Conservation (phyloP, 2,888 invertebrate genomes). For the Saturnia pavonia region DNA sequence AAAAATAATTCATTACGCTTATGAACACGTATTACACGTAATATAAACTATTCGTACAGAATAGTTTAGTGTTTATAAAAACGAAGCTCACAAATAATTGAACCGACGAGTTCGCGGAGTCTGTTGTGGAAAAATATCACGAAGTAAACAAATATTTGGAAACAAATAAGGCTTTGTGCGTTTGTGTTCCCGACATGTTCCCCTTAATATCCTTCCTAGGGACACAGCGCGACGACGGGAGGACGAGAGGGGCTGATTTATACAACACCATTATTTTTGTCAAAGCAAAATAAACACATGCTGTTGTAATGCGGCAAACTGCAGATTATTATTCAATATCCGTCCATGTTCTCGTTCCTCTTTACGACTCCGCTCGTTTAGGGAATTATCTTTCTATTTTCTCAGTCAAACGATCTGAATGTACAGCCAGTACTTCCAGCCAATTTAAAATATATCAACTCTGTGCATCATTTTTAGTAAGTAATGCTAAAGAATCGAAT, state of each 20-base stretch:
- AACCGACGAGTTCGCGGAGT: not conserved
- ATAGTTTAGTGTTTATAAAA: not conserved
- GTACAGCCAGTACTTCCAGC: not conserved
- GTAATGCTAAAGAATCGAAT: not conserved
- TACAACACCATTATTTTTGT: constrained; percentile 52
- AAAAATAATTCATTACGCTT: no score
- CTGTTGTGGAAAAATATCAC: constrained; percentile 18
- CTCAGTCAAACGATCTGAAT: constrained; percentile 10
- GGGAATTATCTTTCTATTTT: constrained; percentile 14
- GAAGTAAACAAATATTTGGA: constrained; percentile 59
- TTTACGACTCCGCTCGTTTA: constrained; percentile 14
- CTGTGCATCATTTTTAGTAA: not conserved
- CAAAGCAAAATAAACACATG: constrained; percentile 32
- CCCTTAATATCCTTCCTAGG: constrained; percentile 34
- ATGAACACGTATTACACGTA: no score
- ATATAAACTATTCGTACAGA: no score
- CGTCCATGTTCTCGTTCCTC: constrained; percentile 2
- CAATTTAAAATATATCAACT: constrained; percentile 8
- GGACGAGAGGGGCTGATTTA: constrained; percentile 48
- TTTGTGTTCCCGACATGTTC: constrained; percentile 26
- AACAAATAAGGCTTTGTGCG: constrained; percentile 60
- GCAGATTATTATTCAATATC: constrained; percentile 19
- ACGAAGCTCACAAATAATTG: not conserved
- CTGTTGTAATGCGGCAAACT: constrained; percentile 14
- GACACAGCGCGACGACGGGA: constrained; percentile 32